Base-by-base conservation (phyloP, 1,140 invertebrate species). In the Antheraea mylitta region DNA sequence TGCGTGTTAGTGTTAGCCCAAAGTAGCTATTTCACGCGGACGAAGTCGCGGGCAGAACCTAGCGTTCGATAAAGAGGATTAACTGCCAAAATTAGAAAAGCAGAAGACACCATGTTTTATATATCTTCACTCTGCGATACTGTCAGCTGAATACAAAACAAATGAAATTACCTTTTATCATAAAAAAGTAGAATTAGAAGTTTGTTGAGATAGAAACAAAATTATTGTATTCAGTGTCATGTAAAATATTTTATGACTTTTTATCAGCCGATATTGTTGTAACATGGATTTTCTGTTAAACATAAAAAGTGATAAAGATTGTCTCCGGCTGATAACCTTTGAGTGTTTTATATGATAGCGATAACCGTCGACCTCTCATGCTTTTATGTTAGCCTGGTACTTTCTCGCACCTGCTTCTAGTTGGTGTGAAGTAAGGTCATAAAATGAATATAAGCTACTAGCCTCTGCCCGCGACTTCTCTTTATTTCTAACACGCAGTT, bases 241-340 rank as follows among this genome's bases (percentile, higher is more conserved):
- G 45, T 53, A 53, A 7, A 53, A 53, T 53, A 13, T 13, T 53
- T 53, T 53, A 53, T 53, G 45, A 16, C 9, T 13, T n/a, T 53
- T 53, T 53, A 53, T 53, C 45, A 53, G 45, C 13, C 45, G 45
- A 53, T 53, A 53, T 53, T 53, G 16, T 13, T 53, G 45, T 53
- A 53, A 53, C 45, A 53, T 53, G 45, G 45, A 53, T 53, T 53
- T 53, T 53, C 45, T 13, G 45, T 53, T 53, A 53, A 11, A 53
- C 45, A 53, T 53, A 53, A 13, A 16, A 53, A 53, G 45, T 53
- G 45, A 53, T 53, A 53, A 53, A 53, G 11, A 53, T 53, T 53
- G 45, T 53, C 45, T 53, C 45, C 45, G 45, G 45, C 45, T 53
- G 45, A 53, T 53, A 53, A 53, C 45, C 45, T 53, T 53, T 53